Evolutionary conservation across 2,888 invertebrate genomes (phyloP).

Genomic region (Sesia bembeciformis): DNA sequence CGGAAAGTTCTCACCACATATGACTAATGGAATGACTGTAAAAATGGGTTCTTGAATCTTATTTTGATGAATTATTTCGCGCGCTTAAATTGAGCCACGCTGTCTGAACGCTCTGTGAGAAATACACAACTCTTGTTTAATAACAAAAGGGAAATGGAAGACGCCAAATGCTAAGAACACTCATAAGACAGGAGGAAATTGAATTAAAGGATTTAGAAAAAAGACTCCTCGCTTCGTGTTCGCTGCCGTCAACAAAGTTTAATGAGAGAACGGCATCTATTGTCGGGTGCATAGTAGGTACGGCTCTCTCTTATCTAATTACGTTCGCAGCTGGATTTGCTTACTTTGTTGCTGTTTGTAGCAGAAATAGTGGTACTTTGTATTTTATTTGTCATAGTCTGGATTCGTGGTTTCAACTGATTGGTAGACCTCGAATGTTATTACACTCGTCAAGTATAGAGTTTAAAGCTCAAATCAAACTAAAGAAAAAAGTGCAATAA

Average conservation of each 20-base stretch:
- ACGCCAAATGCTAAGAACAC: slow-evolving; percentile 7
- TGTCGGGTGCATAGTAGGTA: slow-evolving; percentile 24
- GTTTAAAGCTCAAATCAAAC: too few species aligned
- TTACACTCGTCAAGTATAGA: too few species aligned
- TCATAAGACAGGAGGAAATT: slow-evolving; percentile 19
- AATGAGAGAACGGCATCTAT: slow-evolving; percentile 38
- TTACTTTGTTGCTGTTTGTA: slow-evolving; percentile 22
- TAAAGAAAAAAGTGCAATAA: too few species aligned
- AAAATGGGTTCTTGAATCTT: too few species aligned
- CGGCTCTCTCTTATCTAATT: slow-evolving; percentile 42
- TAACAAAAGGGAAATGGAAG: background rate
- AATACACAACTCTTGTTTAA: background rate
- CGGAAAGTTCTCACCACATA: too few species aligned
- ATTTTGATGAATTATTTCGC: too few species aligned
- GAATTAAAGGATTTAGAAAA: slow-evolving; percentile 23
- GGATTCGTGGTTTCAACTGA: too few species aligned
- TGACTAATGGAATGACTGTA: too few species aligned
- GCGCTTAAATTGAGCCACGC: too few species aligned
- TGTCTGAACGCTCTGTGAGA: too few species aligned
- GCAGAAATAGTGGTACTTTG: slow-evolving; percentile 9
- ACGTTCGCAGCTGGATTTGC: slow-evolving; percentile 25
- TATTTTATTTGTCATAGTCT: too few species aligned
- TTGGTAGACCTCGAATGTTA: too few species aligned
- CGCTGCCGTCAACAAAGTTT: slow-evolving; percentile 36
- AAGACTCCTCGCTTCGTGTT: slow-evolving; percentile 25